Base-by-base conservation (phyloP, 2,113 vertebrate genomes). In the Dicaeum eximium region DNA sequence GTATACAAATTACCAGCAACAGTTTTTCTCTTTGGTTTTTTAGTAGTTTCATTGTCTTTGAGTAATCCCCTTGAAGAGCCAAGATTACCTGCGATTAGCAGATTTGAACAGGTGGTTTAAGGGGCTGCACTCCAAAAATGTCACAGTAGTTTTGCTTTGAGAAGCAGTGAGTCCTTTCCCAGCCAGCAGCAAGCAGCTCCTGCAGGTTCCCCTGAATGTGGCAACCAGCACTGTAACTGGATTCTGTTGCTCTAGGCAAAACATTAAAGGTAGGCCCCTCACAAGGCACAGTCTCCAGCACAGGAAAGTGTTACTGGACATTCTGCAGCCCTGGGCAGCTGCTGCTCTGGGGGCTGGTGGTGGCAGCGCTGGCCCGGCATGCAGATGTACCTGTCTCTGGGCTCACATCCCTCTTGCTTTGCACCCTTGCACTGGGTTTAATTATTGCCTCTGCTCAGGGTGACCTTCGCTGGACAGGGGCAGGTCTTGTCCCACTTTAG, bases 261-360 rank as follows among this genome's bases (percentile, higher is more conserved):
- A 48, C 86, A 35, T 86, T n/a, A 90, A 93, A 81, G 5, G 9
- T 11, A 69, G 94, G 88, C 90, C 94, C 64, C 90, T 97, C 65
- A 3, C 75, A 45, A 84, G 58, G 60, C 92, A 78, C 82, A 48
- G 85, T 48, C 53, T n/a, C 65, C 9, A 56, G 79, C 86, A 22
- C 80, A 60, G 22, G 81, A 30, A 96, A 88, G 96, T 92, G 95
- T 94, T 92, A 35, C 40, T 84, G 40, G 94, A 96, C 90, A 90
- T 79, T 95, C 45, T 81, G 94, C 94, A 97, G 95, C 95, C 79
- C 85, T 80, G 51, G 88, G 86, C 90, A 81, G 94, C 94, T 90
- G 87, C 67, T 28, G 67, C 79, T 80, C 47, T 18, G 42, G 17
- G 73, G 85, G 83, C 84, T 65, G 89, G 14, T 10, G 78, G 66